A percentile compares a stretch with the other conserved stretches of the same genome.
Conservation (phyloP, 2,888 invertebrate species). For the Microplitis deprimator region DNA sequence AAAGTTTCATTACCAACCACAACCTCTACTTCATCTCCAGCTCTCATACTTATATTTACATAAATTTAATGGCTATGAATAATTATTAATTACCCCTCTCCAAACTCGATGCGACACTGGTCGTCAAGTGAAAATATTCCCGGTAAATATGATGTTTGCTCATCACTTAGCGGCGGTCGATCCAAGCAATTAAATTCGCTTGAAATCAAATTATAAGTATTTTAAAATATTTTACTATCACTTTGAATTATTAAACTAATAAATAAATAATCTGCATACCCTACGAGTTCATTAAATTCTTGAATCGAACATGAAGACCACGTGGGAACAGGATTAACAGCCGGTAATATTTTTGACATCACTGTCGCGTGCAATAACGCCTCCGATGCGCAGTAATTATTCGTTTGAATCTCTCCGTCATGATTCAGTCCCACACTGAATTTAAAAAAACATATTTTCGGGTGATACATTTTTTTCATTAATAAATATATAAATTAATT, state of each 20-base stretch:
- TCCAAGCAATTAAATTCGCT: conserved; percentile 35
- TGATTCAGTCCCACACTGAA: conserved; percentile 32
- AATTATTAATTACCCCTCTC: conserved; percentile 29
- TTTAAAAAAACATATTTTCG: not conserved
- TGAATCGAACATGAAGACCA: conserved; percentile 31
- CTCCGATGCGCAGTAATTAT: conserved; percentile 35
- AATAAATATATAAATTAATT: no score
- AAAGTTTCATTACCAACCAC: not conserved
- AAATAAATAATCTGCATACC: conserved; percentile 7
- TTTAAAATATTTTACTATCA: not conserved
- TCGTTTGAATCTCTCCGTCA: conserved; percentile 25
- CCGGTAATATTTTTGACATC: conserved; percentile 25
- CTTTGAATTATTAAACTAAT: no score
- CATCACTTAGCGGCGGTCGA: conserved; percentile 19
- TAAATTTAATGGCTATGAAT: not conserved
- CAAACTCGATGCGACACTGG: conserved; percentile 37
- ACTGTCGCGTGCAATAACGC: conserved; percentile 27
- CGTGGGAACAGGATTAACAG: conserved; percentile 25
- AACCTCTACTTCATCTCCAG: not conserved
- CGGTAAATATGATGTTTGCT: conserved; percentile 11
- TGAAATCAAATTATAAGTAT: not conserved
- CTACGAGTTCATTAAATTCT: conserved; percentile 3
- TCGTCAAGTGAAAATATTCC: conserved; percentile 30
- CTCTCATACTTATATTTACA: not conserved
- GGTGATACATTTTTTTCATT: not conserved